Base-by-base conservation (phyloP, 2,113 vertebrate genomes). In the Lampris incognitus region DNA sequence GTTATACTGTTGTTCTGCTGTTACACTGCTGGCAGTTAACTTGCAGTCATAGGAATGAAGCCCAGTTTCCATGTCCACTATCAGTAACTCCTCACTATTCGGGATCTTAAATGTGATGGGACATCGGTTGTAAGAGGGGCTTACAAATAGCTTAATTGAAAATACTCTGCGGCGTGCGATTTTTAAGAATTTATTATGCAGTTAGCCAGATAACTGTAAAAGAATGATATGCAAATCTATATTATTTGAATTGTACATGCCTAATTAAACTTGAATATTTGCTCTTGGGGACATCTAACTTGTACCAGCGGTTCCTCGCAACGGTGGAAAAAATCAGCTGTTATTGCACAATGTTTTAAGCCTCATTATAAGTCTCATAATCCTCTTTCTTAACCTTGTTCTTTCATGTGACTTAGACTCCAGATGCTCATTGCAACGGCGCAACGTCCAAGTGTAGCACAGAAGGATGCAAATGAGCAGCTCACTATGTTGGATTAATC, bases 211-310 rank as follows among this genome's bases (percentile, higher is more conserved):
- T 46, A 46, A 46, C 44, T 46, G 44, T 5, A 85, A 78, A 78
- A 84, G 87, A 89, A 83, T 89, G 86, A 78, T 66, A 76, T 63
- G 65, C 82, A 79, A 83, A 89, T 86, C 84, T 85, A 81, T 86
- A 86, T 78, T 81, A 86, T 85, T 61, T 69, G 10, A 82, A 86
- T 86, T 85, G 85, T 84, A 72, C 73, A 72, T 54, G 72, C 78
- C 79, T 87, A 89, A 89, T 88, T 85, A 82, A 78, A 83, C 66
- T 75, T 81, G 67, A 81, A 69, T 86, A 83, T 75, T 36, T 52
- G 63, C 74, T 79, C 87, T 85, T 66, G 0, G 4, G 78, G 78
- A 74, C 24, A 66, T 66, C 70, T 70, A 74, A 52, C 2, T n/a
- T 61, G 50, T 76, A 87, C 51, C 52, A 5, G 38, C 72, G 41